phyloP scores from a whole-genome alignment of 2,113 vertebrate species.

The Nannospalax galili region DNA sequence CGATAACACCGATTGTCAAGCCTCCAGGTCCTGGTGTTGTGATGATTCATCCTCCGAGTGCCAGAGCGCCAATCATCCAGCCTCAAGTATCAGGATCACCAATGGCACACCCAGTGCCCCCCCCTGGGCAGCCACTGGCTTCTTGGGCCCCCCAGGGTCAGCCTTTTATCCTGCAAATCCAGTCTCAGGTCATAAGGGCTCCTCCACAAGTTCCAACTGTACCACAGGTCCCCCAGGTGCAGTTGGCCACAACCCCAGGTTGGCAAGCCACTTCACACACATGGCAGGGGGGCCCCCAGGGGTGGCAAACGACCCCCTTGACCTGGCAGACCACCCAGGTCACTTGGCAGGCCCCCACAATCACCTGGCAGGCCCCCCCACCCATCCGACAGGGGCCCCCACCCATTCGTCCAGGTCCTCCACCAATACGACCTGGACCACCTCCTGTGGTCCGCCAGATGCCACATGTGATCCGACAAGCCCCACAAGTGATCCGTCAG shows the following conservation, averaged over 20 bases:
- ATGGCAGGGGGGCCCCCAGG: slow-evolving; percentile 60
- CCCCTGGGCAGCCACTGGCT: slow-evolving; percentile 62
- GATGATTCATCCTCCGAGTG: slow-evolving; percentile 66
- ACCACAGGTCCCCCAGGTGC: slow-evolving; percentile 41
- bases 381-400: slow-evolving; percentile 32
- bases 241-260: slow-evolving; percentile 62
- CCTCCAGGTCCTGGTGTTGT: not conserved
- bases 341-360: slow-evolving; percentile 67
- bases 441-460: slow-evolving; percentile 32
- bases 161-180: slow-evolving; percentile 78
- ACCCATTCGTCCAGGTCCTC: slow-evolving; percentile 18
- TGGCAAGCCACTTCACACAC: slow-evolving; percentile 66
- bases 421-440: slow-evolving; percentile 57
- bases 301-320: slow-evolving; percentile 68
- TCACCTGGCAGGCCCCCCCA: slow-evolving; percentile 65
- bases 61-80: slow-evolving; percentile 62
- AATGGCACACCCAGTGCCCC: slow-evolving; percentile 32
- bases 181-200: slow-evolving; percentile 73
- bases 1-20: not conserved
- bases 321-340: slow-evolving; percentile 73
- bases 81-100: slow-evolving; percentile 58
- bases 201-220: slow-evolving; percentile 62
- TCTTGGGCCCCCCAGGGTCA: slow-evolving; percentile 71
- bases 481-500: slow-evolving; percentile 46
- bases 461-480: slow-evolving; percentile 35